Base-by-base conservation (phyloP, 2,888 invertebrate genomes). In the Ichneumoninae sp. region DNA sequence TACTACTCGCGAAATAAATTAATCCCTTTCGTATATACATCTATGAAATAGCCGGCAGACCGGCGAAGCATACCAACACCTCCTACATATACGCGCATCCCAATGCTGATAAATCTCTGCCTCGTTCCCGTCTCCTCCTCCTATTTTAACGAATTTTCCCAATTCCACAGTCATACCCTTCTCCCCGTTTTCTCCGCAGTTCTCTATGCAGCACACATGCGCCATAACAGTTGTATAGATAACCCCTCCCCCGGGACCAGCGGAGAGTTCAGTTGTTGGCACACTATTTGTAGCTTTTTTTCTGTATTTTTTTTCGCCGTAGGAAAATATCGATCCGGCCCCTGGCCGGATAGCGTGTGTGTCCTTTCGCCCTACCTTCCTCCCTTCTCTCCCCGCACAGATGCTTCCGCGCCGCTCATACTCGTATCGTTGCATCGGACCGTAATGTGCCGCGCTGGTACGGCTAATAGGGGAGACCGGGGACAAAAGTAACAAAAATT, bases 261-360 rank as follows among this genome's bases (percentile, higher is more conserved):
- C 36, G 10, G 10, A 54, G 19, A 22, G 54, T 71, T 22, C 30
- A 63, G 26, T 60, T 63, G 47, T 74, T 63, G 60, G 63, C 74
- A 60, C 60, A 30, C 60, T 44, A 57, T 40, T 44, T 5, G 60
- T 10, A 44, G 8, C 22, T 71, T 22, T 57, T 57, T 40, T 50
- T 13, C 52, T 3, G 3, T 3, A 1, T 10, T 40, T 50, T 6
- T 52, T 57, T 22, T 19, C 10, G 10, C 57, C 44, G n/a, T 22
- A 73, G 57, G 44, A 73, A 73, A 47, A 57, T 74, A 74, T 74
- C 74, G 74, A 74, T 74, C 44, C 30, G 30, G 63, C 30, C 47
- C 26, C 60, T n/a, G 33, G 40, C 54, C 19, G 57, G 57, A 60
- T 73, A 26, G 60, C 74, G 60, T 74, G 74, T 63, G 30, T 40